Evolutionary conservation across 2,113 vertebrate genomes (phyloP).

Genomic region (Cinclus mexicanus): DNA sequence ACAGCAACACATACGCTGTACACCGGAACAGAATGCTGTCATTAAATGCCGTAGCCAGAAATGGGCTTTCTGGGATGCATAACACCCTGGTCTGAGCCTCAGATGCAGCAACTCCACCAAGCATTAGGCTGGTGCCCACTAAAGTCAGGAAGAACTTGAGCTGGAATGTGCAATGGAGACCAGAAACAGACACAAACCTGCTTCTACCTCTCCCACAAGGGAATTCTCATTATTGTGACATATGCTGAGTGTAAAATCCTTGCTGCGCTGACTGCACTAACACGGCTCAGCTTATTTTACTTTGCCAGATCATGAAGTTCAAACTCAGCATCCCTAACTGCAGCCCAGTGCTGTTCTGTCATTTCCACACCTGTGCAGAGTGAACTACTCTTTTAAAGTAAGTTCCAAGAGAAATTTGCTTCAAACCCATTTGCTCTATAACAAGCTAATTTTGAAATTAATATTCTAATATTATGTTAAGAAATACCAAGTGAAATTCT

Average conservation of each 20-base stretch:
- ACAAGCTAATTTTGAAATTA: background rate
- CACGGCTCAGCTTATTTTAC: background rate
- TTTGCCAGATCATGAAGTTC: background rate
- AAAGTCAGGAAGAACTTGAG: background rate
- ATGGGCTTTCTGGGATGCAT: background rate
- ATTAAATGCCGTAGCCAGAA: background rate
- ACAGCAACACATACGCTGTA: background rate
- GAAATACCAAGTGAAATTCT: background rate
- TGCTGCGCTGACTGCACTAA: background rate
- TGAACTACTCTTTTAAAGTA: background rate
- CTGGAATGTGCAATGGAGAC: background rate
- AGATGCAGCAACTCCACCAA: background rate
- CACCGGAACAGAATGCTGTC: background rate
- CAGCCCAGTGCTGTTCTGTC: background rate
- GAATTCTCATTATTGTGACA: background rate
- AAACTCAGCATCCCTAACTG: background rate
- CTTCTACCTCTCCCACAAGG: background rate
- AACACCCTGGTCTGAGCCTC: background rate
- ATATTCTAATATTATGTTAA: background rate
- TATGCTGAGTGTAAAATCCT: background rate
- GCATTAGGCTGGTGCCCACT: accelerated
- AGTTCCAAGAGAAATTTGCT: background rate
- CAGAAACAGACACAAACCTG: background rate
- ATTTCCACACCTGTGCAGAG: background rate
- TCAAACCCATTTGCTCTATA: background rate